Evolutionary conservation across 1,140 invertebrate species (phyloP), one percentile per base, ranked within the genome.

Genomic region (Aethina tumida): DNA sequence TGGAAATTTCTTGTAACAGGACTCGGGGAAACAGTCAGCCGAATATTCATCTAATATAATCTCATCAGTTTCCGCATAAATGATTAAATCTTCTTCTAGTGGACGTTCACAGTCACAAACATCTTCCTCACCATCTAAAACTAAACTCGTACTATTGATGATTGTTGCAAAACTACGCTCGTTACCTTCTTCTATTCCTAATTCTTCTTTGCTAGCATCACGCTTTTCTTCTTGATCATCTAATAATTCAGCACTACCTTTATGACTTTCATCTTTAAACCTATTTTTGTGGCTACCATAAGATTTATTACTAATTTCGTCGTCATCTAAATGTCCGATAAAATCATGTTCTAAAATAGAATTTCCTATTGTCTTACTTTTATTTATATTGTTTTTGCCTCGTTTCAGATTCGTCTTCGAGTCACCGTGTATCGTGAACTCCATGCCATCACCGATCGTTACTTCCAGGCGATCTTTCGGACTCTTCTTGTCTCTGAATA

Each of bases 261-360:
- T 88, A 60, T 90, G 84, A 64, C 84, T 89, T 60, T 86, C 82
- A 52, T 88, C 83, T 67, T 88, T 85, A 58, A 83, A 84, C 47
- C 84, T 75, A 62, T 91, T 83, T 63, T 91, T 89, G 65, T 91
- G 86, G 63, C 87, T 91, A 42, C 87, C 87, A 56, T 90, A 90
- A 25, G 89, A 93, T 67, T 89, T 89, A 66, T 87, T 86, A 68
- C 88, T 92, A 49, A 80, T 74, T 58, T 75, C 76, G 60, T 79
- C 76, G 49, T 79, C 76, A 50, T 77, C 75, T 67, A 58, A 39
- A 44, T 60, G 50, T 5, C 52, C 52, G 18, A 60, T 56, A 35
- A 52, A 60, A 30, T 58, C 49, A 41, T 60, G 57, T 39, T 61
- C 57, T 26, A 59, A 45, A 38, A 63, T 61, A 2, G 59, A 61